Evolutionary conservation across 2,113 vertebrate genomes (phyloP).

Genomic region (Propithecus coquereli): DNA sequence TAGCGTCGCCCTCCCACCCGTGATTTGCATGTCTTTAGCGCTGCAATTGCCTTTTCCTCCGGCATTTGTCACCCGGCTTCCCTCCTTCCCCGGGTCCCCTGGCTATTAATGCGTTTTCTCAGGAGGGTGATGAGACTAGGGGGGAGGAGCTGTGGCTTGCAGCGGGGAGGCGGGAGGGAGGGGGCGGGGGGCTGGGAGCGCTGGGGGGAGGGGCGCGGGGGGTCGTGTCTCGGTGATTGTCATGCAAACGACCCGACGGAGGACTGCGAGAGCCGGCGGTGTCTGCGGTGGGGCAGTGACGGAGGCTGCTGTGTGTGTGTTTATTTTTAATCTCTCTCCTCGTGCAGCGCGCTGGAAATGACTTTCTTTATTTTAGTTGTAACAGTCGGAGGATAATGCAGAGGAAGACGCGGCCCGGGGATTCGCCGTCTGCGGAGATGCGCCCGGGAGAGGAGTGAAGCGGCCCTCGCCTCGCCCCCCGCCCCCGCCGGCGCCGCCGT

Average conservation of each 20-base stretch:
- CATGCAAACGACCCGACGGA: constrained; percentile 72
- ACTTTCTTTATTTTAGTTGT: constrained; percentile 85
- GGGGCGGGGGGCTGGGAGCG: constrained; percentile 1
- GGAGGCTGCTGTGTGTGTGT: constrained; percentile 62
- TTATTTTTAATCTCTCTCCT: constrained; percentile 50
- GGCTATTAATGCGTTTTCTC: constrained; percentile 78
- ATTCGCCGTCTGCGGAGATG: constrained; percentile 76
- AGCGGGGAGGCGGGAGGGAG: background rate
- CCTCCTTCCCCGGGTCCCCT: constrained; percentile 64
- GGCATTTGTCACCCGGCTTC: constrained; percentile 75
- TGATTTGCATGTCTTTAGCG: constrained; percentile 81
- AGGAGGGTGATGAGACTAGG: constrained; percentile 64
- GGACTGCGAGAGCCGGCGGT: constrained; percentile 35
- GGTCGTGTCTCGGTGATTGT: constrained; percentile 73
- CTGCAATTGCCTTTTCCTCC: constrained; percentile 78
- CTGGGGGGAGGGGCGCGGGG: background rate
- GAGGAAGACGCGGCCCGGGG: constrained; percentile 76
- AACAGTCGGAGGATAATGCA: constrained; percentile 81
- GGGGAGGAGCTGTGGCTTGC: constrained; percentile 63
- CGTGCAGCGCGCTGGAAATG: constrained; percentile 76
- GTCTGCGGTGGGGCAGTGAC: constrained; percentile 16
- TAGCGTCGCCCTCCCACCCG: constrained; percentile 73
- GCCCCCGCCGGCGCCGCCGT: constrained; percentile 53
- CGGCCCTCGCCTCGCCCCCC: constrained; percentile 80
- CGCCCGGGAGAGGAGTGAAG: constrained; percentile 74